phyloP scores from a whole-genome alignment of 2,888 invertebrate genomes.

The Ophonus ardosiacus region DNA sequence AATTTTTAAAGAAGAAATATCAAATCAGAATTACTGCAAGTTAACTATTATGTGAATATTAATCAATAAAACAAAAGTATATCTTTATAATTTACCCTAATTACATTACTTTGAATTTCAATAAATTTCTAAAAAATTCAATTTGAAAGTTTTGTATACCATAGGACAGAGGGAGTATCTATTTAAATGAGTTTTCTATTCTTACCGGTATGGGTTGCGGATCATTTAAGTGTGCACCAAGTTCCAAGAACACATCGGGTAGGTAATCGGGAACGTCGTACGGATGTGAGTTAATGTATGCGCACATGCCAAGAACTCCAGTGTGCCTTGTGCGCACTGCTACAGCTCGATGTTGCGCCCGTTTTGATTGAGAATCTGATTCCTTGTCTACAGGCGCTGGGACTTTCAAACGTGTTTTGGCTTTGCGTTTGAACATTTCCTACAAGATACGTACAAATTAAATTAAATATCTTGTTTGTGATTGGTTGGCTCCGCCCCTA shows the following conservation, averaged over 20 bases:
- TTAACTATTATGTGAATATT: too few species aligned
- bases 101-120: too few species aligned
- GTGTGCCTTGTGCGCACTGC: conserved; percentile 83
- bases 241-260: conserved; percentile 87
- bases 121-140: too few species aligned
- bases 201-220: conserved; percentile 92
- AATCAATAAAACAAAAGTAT: too few species aligned
- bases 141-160: too few species aligned
- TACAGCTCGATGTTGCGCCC: conserved; percentile 67
- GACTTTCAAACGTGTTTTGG: conserved; percentile 72
- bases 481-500: too few species aligned
- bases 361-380: conserved; percentile 48
- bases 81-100: too few species aligned
- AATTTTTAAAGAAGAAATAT: too few species aligned
- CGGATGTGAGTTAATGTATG: conserved; percentile 91
- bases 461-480: neutral
- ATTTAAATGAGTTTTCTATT: too few species aligned
- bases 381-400: conserved; percentile 41
- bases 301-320: conserved; percentile 92
- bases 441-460: conserved; percentile 68
- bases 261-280: conserved; percentile 89
- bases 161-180: too few species aligned
- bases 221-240: conserved; percentile 89
- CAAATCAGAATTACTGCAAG: too few species aligned
- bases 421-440: conserved; percentile 79